Evolutionary conservation across 2,888 invertebrate species (phyloP).

Genomic region (Alentia gelatinosa): DNA sequence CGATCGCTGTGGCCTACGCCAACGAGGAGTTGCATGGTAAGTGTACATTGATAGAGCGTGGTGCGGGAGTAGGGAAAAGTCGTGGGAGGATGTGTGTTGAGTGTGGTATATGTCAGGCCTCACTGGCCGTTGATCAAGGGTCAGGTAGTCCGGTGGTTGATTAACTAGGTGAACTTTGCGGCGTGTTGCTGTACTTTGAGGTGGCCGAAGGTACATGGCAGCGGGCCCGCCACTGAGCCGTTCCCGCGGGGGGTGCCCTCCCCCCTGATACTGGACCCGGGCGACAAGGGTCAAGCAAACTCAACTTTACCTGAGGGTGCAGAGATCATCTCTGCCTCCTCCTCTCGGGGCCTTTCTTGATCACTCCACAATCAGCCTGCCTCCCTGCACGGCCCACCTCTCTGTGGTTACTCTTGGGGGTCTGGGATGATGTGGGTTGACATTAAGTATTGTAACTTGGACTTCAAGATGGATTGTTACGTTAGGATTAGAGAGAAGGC

Average conservation of each 20-base stretch:
- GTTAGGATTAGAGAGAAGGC: too few species aligned
- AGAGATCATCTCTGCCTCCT: not conserved
- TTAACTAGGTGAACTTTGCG: not conserved
- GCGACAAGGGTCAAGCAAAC: constrained; percentile 18
- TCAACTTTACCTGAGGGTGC: constrained; percentile 24
- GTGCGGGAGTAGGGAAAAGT: not conserved
- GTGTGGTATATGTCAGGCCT: not conserved
- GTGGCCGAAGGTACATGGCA: constrained; percentile 12
- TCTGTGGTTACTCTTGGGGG: too few species aligned
- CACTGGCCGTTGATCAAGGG: constrained; percentile 1
- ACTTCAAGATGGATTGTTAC: too few species aligned
- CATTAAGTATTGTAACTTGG: too few species aligned
- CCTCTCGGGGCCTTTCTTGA: not conserved
- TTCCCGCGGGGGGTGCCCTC: not conserved
- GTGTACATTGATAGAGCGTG: not conserved
- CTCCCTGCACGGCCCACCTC: too few species aligned
- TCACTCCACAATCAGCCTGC: not conserved
- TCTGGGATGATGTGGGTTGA: too few species aligned
- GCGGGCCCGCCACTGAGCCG: not conserved
- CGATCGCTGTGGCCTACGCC: not conserved
- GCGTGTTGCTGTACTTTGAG: constrained; percentile 22
- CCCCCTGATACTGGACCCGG: not conserved
- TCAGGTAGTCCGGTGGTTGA: constrained; percentile 29
- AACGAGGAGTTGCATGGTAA: not conserved
- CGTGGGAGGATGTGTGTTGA: too few species aligned